Conservation (phyloP, 2,797 vertebrate genomes). For the Gadopsis bispinosus region DNA sequence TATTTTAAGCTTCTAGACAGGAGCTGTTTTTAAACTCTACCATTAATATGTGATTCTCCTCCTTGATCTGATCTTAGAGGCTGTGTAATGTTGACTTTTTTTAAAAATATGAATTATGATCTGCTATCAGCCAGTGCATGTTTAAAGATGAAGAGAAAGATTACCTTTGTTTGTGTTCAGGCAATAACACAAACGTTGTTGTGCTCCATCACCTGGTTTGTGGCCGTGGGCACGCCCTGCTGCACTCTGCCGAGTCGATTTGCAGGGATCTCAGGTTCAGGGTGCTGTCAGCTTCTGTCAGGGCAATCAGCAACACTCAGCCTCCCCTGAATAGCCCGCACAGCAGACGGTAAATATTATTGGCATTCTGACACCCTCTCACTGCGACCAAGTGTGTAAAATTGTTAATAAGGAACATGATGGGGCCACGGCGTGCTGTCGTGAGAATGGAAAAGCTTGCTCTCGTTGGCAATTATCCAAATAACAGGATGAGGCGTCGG, state of each 20-base stretch:
- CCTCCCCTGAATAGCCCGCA: constrained; percentile 72
- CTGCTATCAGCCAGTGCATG: constrained; percentile 28
- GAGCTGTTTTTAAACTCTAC: not conserved
- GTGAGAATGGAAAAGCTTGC: constrained; percentile 79
- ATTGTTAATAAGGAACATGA: constrained; percentile 87
- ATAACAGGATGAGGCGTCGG: constrained; percentile 81
- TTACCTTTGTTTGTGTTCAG: constrained; percentile 56
- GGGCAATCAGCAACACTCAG: constrained; percentile 77
- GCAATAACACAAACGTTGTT: constrained; percentile 36
- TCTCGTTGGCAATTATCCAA: constrained; percentile 85
- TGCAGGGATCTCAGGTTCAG: constrained; percentile 76
- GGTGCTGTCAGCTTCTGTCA: constrained; percentile 81
- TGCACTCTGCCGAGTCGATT: constrained; percentile 72
- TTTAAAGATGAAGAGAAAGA: constrained; percentile 44
- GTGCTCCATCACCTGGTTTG: constrained; percentile 57
- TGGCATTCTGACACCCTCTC: constrained; percentile 85
- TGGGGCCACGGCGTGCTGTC: constrained; percentile 77
- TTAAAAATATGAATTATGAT: constrained; percentile 19
- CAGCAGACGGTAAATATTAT: constrained; percentile 87
- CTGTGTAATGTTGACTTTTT: not conserved
- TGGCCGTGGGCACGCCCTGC: constrained; percentile 53
- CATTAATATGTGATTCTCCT: not conserved
- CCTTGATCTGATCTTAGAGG: constrained; percentile 17
- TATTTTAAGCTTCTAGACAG: not conserved
- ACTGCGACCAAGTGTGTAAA: constrained; percentile 84